phyloP scores from a whole-genome alignment of 2,888 invertebrate genomes.

The Germaria angustata region DNA sequence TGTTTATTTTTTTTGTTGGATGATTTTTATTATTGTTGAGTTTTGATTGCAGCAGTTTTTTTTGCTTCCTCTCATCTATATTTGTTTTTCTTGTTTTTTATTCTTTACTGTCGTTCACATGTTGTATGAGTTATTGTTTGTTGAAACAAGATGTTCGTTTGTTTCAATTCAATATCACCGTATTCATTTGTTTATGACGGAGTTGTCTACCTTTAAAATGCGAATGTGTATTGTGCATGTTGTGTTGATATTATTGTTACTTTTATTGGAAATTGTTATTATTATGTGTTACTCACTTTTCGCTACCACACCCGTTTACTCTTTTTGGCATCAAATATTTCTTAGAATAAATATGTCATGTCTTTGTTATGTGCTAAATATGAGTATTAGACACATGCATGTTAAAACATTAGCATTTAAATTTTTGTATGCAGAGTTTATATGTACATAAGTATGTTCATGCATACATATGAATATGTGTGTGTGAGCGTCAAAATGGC shows the following conservation, averaged over 20 bases:
- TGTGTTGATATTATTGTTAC: background rate
- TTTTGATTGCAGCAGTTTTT: constrained; percentile 25
- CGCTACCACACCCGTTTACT: background rate
- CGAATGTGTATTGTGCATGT: background rate
- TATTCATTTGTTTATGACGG: constrained; percentile 17
- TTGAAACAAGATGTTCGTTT: background rate
- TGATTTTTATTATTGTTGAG: constrained; percentile 16
- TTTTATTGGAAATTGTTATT: constrained; percentile 39
- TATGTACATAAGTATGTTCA: too few relatives aligned
- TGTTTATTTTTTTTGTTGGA: background rate
- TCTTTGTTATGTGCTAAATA: background rate
- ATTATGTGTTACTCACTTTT: constrained; percentile 21
- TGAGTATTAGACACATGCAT: background rate
- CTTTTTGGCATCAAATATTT: background rate
- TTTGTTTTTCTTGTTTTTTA: constrained; percentile 19
- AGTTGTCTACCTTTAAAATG: background rate
- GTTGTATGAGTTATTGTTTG: background rate
- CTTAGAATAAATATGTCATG: constrained; percentile 8
- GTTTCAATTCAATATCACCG: background rate
- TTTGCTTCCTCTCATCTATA: background rate
- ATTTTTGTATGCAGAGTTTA: too few relatives aligned
- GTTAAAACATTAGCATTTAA: background rate
- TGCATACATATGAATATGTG: too few relatives aligned
- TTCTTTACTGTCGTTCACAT: constrained; percentile 31
- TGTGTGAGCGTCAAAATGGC: too few relatives aligned